Percentiles rank a stretch among this genome's conserved stretches.
These are phyloP conservation scores for Tipula confusa DNA, from an alignment of 2,888 invertebrate species.

Conservation along the genomic window DNA sequence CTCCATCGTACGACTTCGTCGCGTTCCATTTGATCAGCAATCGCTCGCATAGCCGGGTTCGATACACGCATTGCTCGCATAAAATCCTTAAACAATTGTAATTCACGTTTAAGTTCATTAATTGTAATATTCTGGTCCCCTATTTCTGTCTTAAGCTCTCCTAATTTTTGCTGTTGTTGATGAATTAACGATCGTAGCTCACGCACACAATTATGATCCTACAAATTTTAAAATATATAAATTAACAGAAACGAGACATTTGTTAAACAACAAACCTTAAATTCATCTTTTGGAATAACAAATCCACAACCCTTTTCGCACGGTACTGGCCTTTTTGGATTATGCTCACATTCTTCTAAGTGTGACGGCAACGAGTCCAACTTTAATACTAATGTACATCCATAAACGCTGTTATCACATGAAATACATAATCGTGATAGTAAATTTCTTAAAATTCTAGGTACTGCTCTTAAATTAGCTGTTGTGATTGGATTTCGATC, in stretches of 20 bases:
- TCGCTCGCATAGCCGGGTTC: constrained; percentile 86
- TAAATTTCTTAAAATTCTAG: constrained; percentile 87
- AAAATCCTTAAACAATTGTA: constrained; percentile 85
- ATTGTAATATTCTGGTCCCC: constrained; percentile 82
- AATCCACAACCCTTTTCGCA: constrained; percentile 93
- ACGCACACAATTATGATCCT: constrained; percentile 88
- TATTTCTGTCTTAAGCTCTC: constrained; percentile 80
- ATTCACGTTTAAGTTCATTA: constrained; percentile 83
- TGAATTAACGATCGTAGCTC: constrained; percentile 80
- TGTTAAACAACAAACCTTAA: constrained; percentile 53
- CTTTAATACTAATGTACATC: constrained; percentile 80
- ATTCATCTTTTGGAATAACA: constrained; percentile 90
- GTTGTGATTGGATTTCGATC: constrained; percentile 87
- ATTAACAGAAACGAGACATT: background rate
- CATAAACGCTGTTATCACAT: constrained; percentile 87
- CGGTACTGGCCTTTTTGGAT: constrained; percentile 88
- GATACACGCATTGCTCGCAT: constrained; percentile 90
- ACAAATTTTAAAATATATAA: background rate
- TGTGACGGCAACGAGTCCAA: constrained; percentile 81
- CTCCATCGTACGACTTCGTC: constrained; percentile 92
- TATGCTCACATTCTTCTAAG: constrained; percentile 86
- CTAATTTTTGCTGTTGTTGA: constrained; percentile 80
- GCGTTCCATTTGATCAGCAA: constrained; percentile 91
- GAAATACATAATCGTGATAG: constrained; percentile 80
- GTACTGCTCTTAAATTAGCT: constrained; percentile 86